Evolutionary conservation across 2,797 vertebrate genomes (phyloP), one percentile per base, ranked within the genome.

Genomic region (Chaetodon trifasciatus): DNA sequence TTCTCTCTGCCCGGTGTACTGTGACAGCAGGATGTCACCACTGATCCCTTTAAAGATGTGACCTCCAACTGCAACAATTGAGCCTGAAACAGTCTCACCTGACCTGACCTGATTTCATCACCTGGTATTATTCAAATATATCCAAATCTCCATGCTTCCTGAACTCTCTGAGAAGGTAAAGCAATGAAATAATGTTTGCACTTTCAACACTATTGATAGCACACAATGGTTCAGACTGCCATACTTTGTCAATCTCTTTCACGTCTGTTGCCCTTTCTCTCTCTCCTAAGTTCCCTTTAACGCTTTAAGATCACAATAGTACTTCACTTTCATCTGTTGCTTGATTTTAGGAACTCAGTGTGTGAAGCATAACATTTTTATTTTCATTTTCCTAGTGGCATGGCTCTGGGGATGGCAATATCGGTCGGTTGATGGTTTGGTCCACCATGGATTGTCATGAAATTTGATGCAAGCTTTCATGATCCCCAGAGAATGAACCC

Each of bases 31-130:
- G 57, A 69, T 73, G 46, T 42, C 37, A 69, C 23, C 0, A 7
- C 52, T 69, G 70, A 69, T 65, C 28, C 28, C 46, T 49, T 44
- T 8, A 24, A 39, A 61, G 23, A 62, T 74, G 21, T 68, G 52
- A 74, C 46, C 50, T 50, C 47, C 17, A 23, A 32, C 47, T 50
- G 13, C 3, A 40, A 39, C 10, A 4, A 78, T 8, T 24, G 35
- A 32, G 12, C 10, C 49, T 39, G 63, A 56, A 69, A 53, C 63
- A 39, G 19, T 68, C 63, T 74, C 44, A 39, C 52, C 58, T 64
- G 55, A 68, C 39, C 44, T 62, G 62, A 64, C 52, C 42, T 64
- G 49, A 53, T 79, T 64, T 66, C 16, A 58, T 37, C 52, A 58
- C 10, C 16, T 35, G 1, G 5, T 66, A 46, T 69, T 78, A 56